Conservation (phyloP, 1,140 invertebrate genomes). For the Heliothis virescens region DNA sequence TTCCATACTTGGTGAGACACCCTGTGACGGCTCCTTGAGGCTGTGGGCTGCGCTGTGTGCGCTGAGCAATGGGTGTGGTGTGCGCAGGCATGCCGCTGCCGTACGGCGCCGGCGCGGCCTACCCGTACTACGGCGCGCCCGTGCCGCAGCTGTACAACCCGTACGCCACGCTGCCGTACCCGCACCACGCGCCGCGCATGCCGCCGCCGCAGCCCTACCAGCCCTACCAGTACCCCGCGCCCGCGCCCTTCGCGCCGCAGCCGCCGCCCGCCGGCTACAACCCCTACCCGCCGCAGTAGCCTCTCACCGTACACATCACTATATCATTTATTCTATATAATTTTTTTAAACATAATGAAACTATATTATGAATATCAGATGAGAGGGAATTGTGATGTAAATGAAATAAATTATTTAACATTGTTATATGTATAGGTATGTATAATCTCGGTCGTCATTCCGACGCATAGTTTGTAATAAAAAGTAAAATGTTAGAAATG, state of each 20-base stretch:
- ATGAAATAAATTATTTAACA: constrained; percentile 6
- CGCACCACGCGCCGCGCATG: constrained; percentile 86
- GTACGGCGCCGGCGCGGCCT: constrained; percentile 88
- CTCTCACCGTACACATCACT: no score
- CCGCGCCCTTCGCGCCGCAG: constrained; percentile 54
- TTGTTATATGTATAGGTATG: not conserved
- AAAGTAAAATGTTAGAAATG: not conserved
- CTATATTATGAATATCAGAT: not conserved
- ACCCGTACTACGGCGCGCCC: constrained; percentile 91
- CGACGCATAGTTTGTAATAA: not conserved
- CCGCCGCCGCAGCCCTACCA: constrained; percentile 71
- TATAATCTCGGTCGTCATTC: constrained; percentile 10
- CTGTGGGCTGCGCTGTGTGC: no score
- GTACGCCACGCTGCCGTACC: constrained; percentile 92
- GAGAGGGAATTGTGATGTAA: constrained; percentile 17
- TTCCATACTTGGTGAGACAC: no score
- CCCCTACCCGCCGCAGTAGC: constrained; percentile 74
- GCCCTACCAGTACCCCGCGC: constrained; percentile 74
- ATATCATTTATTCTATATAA: not conserved
- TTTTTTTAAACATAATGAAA: not conserved
- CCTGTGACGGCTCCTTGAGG: no score
- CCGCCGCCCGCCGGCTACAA: constrained; percentile 77
- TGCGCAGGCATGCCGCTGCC: constrained; percentile 91
- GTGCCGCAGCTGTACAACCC: constrained; percentile 95
- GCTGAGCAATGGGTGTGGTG: not conserved